These are phyloP conservation scores for Trichomycterus rosablanca DNA, from an alignment of 2,113 vertebrate species.

Conservation along the genomic window DNA sequence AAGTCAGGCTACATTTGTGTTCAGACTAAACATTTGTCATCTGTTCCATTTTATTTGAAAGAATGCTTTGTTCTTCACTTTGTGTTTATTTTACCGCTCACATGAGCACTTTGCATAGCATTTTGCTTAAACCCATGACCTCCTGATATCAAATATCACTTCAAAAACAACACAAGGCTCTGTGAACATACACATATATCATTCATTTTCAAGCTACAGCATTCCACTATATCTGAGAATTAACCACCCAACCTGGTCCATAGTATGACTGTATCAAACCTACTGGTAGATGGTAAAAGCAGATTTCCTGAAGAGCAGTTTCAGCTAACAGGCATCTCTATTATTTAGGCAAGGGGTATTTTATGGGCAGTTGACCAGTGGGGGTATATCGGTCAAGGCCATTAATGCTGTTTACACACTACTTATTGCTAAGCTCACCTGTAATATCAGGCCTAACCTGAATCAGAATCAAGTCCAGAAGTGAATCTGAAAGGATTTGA, in stretches of 20 bases:
- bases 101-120: conserved; percentile 53
- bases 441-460: conserved; percentile 13
- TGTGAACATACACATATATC: conserved; percentile 41
- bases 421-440: conserved; percentile 25
- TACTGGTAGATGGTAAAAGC: conserved; percentile 31
- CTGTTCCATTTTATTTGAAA: conserved; percentile 53
- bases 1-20: conserved; percentile 46
- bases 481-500: conserved; percentile 17
- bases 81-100: conserved; percentile 49
- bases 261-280: conserved; percentile 33
- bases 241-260: conserved; percentile 21
- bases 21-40: conserved; percentile 55
- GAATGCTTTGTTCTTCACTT: conserved; percentile 50
- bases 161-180: conserved; percentile 50
- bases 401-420: conserved; percentile 9
- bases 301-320: conserved; percentile 5
- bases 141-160: conserved; percentile 52
- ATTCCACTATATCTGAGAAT: conserved; percentile 26
- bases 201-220: conserved; percentile 34
- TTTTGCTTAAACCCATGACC: conserved; percentile 47
- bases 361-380: neutral
- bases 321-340: conserved; percentile 11
- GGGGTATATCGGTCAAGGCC: conserved; percentile 21
- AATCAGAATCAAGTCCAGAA: neutral
- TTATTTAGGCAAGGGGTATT: neutral